These are phyloP conservation scores for Drosophila tropicalis DNA, from an alignment of 1,140 invertebrate species.

Conservation along the genomic window DNA sequence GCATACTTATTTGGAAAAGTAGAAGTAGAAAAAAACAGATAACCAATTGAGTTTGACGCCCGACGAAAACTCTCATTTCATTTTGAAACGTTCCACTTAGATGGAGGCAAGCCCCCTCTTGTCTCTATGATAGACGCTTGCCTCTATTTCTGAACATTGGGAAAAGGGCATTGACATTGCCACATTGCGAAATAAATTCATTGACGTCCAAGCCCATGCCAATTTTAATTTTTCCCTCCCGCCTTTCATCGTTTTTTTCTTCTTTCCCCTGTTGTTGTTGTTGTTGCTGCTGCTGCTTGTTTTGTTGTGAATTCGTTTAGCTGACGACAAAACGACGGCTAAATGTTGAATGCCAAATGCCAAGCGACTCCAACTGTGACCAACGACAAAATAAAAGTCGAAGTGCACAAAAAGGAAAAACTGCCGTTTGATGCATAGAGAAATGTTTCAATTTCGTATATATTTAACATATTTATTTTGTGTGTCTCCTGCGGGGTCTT, in stretches of 20 bases:
- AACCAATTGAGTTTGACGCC: constrained; percentile 23
- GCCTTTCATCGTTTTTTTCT: constrained; percentile 25
- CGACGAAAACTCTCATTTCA: constrained; percentile 19
- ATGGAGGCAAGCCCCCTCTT: constrained; percentile 28
- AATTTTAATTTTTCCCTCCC: constrained; percentile 67
- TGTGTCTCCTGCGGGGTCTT: constrained; percentile 41
- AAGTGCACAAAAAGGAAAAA: constrained; percentile 33
- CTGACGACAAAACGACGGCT: constrained; percentile 49
- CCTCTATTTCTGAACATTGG: constrained; percentile 47
- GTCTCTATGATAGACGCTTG: constrained; percentile 5
- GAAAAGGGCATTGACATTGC: constrained; percentile 76
- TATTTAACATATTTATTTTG: constrained; percentile 41
- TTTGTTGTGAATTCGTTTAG: constrained; percentile 53
- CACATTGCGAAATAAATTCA: constrained; percentile 64
- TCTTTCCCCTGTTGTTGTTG: constrained; percentile 12
- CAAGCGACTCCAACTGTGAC: constrained; percentile 23
- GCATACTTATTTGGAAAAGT: no score
- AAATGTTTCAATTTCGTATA: constrained; percentile 58
- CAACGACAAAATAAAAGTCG: constrained; percentile 35
- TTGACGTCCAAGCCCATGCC: constrained; percentile 60
- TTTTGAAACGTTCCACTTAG: constrained; percentile 42
- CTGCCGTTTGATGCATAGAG: constrained; percentile 66
- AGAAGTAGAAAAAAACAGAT: background rate
- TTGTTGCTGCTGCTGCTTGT: constrained; percentile 6
- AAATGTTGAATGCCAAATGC: constrained; percentile 61